Base-by-base conservation (phyloP, 1,140 invertebrate species). In the Cydia pomonella region DNA sequence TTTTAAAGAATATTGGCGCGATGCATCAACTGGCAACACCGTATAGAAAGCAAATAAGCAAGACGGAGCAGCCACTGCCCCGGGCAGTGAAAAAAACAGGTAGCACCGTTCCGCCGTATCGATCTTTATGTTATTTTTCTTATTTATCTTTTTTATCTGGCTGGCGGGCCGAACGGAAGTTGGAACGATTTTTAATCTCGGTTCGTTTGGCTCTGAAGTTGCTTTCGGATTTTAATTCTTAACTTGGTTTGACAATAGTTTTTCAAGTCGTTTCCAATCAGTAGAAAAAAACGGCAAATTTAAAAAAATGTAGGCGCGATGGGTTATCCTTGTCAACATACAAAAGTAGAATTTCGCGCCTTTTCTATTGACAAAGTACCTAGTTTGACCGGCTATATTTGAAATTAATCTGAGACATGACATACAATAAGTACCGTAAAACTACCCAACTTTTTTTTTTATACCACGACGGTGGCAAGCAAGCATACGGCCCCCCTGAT, bases 141-240 rank as follows among this genome's bases (percentile, higher is more conserved):
- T 91, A 87, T 88, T 91, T 90, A 87, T 90, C 84, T 91, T 92
- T 89, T 92, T 91, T 90, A 91, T 91, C 89, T 89, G 85, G 81
- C 53, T 59, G 83, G 76, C 86, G 86, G 87, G 75, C 77, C 88
- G 86, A 92, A 91, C 91, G 91, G 91, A 92, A 92, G 91, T 92
- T 91, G 90, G 91, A 90, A 92, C 89, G 87, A 92, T 91, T 92
- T 92, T 92, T 92, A 92, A 92, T 92, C 91, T 85, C 87, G 82
- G 87, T 87, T 83, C 81, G 84, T 83, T 84, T 77, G 82, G 75
- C 79, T 81, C 44, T 18, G 2, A 16, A 23, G 53, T 10, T 10
- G 53, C 53, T 18, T 59, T 59, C 21, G 2, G 23, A 59, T 23
- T n/a, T 50, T 18, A 50, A n/a, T n/a, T 50, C 1, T 50, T 18